Conservation (phyloP, 2,113 vertebrate genomes). For the Ginglymostoma cirratum region DNA sequence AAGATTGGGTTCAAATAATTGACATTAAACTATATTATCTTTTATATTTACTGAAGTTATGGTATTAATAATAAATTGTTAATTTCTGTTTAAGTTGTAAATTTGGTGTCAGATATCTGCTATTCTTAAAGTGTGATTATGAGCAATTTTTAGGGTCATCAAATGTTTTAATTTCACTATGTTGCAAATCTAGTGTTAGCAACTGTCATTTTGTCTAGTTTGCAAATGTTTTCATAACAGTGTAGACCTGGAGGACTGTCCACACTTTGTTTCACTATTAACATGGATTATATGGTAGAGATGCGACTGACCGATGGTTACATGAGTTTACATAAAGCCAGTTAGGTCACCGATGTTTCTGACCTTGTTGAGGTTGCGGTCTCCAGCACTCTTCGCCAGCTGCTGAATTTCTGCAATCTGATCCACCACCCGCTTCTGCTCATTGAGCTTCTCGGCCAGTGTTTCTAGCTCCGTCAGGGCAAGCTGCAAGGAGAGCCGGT, state of each 20-base stretch:
- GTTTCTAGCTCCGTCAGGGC: conserved; percentile 94
- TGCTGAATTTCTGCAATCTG: conserved; percentile 90
- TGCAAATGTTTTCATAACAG: not conserved
- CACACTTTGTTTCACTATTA: not conserved
- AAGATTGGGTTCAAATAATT: too few species aligned
- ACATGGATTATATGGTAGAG: not conserved
- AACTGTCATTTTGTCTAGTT: too few species aligned
- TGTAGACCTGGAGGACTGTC: not conserved
- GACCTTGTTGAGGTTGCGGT: conserved; percentile 82
- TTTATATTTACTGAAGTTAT: too few species aligned
- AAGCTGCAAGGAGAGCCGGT: conserved; percentile 82
- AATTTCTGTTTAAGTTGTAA: too few species aligned
- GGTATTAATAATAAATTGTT: too few species aligned
- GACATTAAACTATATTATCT: too few species aligned
- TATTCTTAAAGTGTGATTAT: too few species aligned
- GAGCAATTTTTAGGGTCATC: too few species aligned
- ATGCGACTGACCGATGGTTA: not conserved
- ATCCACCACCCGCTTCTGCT: conserved; percentile 87
- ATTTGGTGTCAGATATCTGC: too few species aligned
- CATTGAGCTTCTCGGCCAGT: conserved; percentile 85
- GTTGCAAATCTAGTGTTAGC: too few species aligned
- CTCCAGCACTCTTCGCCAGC: conserved; percentile 79
- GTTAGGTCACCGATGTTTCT: conserved; percentile 41
- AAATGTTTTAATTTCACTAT: too few species aligned
- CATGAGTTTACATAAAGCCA: not conserved